Base-by-base conservation (phyloP, 2,888 invertebrate genomes). In the Bombylius major region DNA sequence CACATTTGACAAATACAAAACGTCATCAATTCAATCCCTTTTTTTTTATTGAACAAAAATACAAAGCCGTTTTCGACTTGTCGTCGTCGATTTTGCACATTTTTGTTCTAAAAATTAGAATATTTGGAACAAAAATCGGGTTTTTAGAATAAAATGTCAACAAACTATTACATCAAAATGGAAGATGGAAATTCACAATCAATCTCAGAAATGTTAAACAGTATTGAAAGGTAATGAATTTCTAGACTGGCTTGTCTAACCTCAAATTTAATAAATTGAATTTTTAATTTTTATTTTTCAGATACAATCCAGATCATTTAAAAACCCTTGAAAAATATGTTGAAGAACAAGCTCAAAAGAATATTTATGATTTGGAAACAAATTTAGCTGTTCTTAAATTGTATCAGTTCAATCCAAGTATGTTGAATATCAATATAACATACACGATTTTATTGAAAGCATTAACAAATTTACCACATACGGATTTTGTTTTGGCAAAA, bases 401-500 rank as follows among this genome's bases (percentile, higher is more conserved):
- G 64, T 97, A 98, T 70, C 98, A 99, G 74, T 91, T 99, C 68
- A 95, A 96, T 72, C 94, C 96, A 1, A 83, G 82, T 58, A 82
- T 84, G 66, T 89, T 91, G 67, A 89, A 94, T 68, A 77, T 83
- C 50, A 85, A 87, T 56, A 85, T 96, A 45, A 89, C 93, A 4
- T 86, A 88, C 62, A 87, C 89, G 67, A 95, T 99, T 66, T 78
- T 99, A 49, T 72, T 99, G 63, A 99, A 99, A 72, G 94, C 97
- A 4, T 77, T 99, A 47, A 97, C 98, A 11, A 97, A 96, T 74
- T 82, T 98, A 64, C 99, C 99, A 0, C 94, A 97, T 69, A 92
- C 97, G 9, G 99, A 99, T 75, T 97, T 98, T 70, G 93, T 95
- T 50, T 78, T 99, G 62, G 99, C 98, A 77, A 99, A 99, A 76